Percentiles rank a stretch among this genome's conserved stretches.
phyloP scores from a whole-genome alignment of 1,140 invertebrate genomes.

The Sweltsa coloradensis region DNA sequence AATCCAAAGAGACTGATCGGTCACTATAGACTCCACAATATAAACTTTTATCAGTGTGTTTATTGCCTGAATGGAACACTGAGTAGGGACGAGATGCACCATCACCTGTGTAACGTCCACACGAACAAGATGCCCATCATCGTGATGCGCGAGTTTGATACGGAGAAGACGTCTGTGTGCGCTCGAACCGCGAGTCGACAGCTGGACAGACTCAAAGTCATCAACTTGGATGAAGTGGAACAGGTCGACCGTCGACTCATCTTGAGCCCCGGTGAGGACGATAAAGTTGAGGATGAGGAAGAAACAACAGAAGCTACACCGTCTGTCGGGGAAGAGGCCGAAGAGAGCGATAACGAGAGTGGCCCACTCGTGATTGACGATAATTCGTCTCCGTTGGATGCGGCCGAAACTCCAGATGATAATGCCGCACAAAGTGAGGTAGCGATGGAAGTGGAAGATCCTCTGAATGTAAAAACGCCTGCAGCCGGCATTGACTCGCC shows the following conservation, averaged over 20 bases:
- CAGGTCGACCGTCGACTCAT: neutral
- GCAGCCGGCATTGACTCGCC: no score
- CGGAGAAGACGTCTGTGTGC: no score
- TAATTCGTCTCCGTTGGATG: no score
- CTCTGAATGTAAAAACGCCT: no score
- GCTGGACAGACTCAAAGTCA: neutral
- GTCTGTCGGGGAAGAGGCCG: no score
- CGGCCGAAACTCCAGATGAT: no score
- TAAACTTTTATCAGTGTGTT: constrained; percentile 36
- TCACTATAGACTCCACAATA: constrained; percentile 32
- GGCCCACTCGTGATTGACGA: no score
- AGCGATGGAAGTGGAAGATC: no score
- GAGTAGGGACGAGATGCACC: constrained; percentile 28
- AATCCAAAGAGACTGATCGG: no score
- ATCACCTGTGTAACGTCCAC: constrained; percentile 33
- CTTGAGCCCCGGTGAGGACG: neutral
- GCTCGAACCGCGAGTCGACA: neutral
- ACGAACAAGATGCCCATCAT: constrained; percentile 30
- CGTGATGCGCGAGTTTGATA: neutral
- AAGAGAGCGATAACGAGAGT: no score
- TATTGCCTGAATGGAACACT: constrained; percentile 35
- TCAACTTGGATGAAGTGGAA: neutral
- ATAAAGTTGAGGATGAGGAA: neutral
- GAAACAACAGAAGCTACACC: neutral
- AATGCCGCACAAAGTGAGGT: no score